These are phyloP conservation scores for Caenorhabditis tropicalis DNA, from an alignment of 1,140 invertebrate species.

Conservation along the genomic window DNA sequence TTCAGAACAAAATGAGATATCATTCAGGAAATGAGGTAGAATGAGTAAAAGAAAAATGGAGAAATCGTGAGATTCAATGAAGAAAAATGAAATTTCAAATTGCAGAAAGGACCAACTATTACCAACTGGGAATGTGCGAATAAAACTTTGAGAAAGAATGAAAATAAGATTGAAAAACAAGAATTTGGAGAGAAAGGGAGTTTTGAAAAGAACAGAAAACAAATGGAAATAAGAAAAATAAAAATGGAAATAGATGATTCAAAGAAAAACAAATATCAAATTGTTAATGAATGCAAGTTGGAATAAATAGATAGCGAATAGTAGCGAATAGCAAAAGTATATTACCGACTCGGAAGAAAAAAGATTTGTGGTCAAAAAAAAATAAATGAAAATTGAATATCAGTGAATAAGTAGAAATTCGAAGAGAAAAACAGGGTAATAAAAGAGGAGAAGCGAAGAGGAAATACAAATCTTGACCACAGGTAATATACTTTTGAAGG, in stretches of 20 bases:
- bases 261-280: neutral
- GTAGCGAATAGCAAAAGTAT: neutral
- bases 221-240: neutral
- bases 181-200: neutral
- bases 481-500: neutral
- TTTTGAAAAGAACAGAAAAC: too few relatives aligned
- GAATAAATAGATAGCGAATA: neutral
- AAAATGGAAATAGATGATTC: too few relatives aligned
- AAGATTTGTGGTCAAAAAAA: neutral
- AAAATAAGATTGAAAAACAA: too few relatives aligned
- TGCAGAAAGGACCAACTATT: too few relatives aligned
- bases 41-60: too few relatives aligned
- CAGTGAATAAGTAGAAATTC: constrained; percentile 40
- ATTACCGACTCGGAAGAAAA: neutral
- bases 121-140: too few relatives aligned
- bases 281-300: neutral
- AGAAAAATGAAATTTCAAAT: too few relatives aligned
- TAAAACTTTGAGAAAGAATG: too few relatives aligned
- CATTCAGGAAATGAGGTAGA: too few relatives aligned
- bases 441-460: neutral
- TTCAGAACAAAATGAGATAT: too few relatives aligned
- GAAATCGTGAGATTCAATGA: too few relatives aligned
- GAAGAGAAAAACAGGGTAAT: neutral
- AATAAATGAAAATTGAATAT: constrained; percentile 1
- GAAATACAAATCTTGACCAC: neutral